These are phyloP conservation scores for Lysiphlebus fabarum DNA, from an alignment of 1,140 invertebrate species.

Conservation along the genomic window DNA sequence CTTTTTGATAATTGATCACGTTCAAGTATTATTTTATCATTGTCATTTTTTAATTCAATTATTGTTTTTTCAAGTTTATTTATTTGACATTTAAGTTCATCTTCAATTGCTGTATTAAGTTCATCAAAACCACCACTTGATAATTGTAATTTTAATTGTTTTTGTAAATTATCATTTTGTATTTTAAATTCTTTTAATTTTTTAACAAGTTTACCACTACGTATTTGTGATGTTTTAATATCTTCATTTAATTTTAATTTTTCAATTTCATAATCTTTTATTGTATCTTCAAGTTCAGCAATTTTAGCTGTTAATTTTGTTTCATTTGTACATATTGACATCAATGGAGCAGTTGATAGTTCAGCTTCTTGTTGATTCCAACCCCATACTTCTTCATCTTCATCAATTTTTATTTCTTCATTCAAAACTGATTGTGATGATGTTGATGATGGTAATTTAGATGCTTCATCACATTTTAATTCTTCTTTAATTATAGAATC, in stretches of 20 bases:
- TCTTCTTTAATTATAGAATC: too few relatives aligned
- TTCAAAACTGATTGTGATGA: neutral
- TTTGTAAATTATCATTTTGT: constrained; percentile 61
- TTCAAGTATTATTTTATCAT: constrained; percentile 62
- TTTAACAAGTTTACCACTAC: constrained; percentile 68
- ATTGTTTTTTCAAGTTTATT: constrained; percentile 63
- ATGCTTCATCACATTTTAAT: neutral
- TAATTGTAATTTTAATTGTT: constrained; percentile 57
- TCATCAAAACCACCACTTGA: constrained; percentile 60
- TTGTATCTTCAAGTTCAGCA: constrained; percentile 50
- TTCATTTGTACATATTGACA: constrained; percentile 26
- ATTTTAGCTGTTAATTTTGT: constrained; percentile 42
- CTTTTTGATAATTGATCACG: constrained; percentile 66
- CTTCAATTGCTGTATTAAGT: constrained; percentile 71
- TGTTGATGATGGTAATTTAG: neutral
- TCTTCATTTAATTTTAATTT: constrained; percentile 57
- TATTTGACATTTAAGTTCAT: constrained; percentile 70
- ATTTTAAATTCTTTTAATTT: constrained; percentile 73
- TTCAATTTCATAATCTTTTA: constrained; percentile 56
- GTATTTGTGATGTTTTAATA: constrained; percentile 60
- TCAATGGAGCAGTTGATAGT: constrained; percentile 37
- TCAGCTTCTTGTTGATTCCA: constrained; percentile 58
- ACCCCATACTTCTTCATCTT: constrained; percentile 59
- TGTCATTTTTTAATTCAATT: constrained; percentile 57
- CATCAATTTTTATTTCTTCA: constrained; percentile 34